phyloP scores from a whole-genome alignment of 2,797 vertebrate species.

The Dipus sagitta region DNA sequence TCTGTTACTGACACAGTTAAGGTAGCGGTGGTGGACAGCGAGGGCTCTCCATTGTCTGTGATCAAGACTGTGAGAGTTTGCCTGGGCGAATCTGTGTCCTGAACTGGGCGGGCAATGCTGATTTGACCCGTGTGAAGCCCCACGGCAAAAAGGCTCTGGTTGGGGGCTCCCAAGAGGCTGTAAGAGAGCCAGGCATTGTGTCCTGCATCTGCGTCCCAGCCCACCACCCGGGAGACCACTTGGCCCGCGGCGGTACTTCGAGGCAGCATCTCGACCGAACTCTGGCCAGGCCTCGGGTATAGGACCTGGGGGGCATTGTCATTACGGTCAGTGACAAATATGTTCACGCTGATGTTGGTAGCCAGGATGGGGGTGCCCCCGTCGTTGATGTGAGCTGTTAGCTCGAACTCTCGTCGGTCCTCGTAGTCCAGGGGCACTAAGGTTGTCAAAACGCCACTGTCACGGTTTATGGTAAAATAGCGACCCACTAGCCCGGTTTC shows the following conservation, averaged over 20 bases:
- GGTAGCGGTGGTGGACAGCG: slow-evolving; percentile 89
- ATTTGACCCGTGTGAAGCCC: slow-evolving; percentile 88
- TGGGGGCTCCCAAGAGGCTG: slow-evolving; percentile 89
- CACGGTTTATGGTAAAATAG: slow-evolving; percentile 94
- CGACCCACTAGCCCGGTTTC: slow-evolving; percentile 85
- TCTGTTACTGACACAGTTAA: slow-evolving; percentile 90
- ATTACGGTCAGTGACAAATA: slow-evolving; percentile 91
- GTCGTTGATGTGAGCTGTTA: slow-evolving; percentile 89
- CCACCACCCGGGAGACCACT: slow-evolving; percentile 92
- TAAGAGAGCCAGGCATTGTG: slow-evolving; percentile 94
- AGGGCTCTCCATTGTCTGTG: slow-evolving; percentile 90
- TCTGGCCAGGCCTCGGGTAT: slow-evolving; percentile 87
- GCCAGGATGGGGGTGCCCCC: slow-evolving; percentile 87
- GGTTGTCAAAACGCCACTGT: slow-evolving; percentile 93
- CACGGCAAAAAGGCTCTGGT: slow-evolving; percentile 91
- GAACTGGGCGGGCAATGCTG: slow-evolving; percentile 89
- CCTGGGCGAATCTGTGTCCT: slow-evolving; percentile 89
- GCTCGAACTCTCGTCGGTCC: slow-evolving; percentile 91
- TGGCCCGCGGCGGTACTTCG: slow-evolving; percentile 87
- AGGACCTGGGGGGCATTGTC: slow-evolving; percentile 91
- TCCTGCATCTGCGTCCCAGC: slow-evolving; percentile 91
- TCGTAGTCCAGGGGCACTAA: slow-evolving; percentile 95
- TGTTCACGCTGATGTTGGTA: slow-evolving; percentile 89
- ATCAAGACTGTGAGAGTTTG: slow-evolving; percentile 90
- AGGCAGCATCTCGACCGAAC: slow-evolving; percentile 85